Percentiles rank a stretch among this genome's conserved stretches.
Evolutionary conservation across 2,797 vertebrate species (phyloP).

Genomic region (Clarias platycephalus): DNA sequence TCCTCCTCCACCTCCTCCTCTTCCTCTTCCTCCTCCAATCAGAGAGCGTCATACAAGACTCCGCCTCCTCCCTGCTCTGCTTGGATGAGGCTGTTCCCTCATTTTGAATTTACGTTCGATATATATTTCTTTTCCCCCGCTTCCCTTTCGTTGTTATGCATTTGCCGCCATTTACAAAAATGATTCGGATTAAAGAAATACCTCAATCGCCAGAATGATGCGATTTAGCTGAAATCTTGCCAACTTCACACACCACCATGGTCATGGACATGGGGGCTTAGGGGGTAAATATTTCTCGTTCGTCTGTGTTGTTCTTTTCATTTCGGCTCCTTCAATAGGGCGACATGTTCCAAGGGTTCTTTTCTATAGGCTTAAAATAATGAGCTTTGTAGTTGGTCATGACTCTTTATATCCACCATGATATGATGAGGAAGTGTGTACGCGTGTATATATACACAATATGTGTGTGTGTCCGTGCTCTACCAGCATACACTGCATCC

Average conservation of each 20-base stretch:
- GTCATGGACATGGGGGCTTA: no score
- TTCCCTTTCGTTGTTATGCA: not conserved
- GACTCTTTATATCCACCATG: not conserved
- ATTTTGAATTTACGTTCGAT: slow-evolving; percentile 36
- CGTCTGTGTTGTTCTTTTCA: not conserved
- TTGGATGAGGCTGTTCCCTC: slow-evolving; percentile 34
- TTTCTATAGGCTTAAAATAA: not conserved
- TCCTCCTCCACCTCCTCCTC: slow-evolving; percentile 2
- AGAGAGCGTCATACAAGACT: slow-evolving; percentile 47
- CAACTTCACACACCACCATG: not conserved
- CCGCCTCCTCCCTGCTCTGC: slow-evolving; percentile 40
- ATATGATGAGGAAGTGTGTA: not conserved
- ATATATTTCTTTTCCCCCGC: not conserved
- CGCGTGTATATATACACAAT: not conserved
- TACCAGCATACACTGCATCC: slow-evolving; percentile 6
- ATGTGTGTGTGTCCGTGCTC: slow-evolving; percentile 8
- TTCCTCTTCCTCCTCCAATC: slow-evolving; percentile 44
- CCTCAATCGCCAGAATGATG: not conserved
- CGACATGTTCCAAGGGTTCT: not conserved
- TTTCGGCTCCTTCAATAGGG: not conserved
- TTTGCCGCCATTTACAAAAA: not conserved
- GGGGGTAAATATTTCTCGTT: no score
- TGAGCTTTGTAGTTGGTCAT: not conserved
- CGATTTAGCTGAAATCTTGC: not conserved
- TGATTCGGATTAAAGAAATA: not conserved